Conservation (phyloP, 1,140 invertebrate species). For the Rhynchophorus ferrugineus region DNA sequence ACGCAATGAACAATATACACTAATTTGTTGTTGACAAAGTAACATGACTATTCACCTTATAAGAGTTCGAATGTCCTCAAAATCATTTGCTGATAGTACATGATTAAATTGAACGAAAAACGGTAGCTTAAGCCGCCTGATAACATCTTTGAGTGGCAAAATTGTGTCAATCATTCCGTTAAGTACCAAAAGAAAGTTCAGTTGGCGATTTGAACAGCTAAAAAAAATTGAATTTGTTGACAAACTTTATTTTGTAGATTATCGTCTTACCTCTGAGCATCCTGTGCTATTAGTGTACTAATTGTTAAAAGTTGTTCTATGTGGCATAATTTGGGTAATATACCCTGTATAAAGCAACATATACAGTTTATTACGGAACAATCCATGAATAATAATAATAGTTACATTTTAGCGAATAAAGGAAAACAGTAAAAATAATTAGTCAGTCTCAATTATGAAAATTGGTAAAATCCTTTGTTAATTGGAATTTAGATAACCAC, state of each 20-base stretch:
- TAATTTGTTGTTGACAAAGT: slow-evolving; percentile 47
- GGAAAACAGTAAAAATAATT: not conserved
- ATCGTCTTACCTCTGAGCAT: slow-evolving; percentile 44
- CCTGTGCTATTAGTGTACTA: slow-evolving; percentile 46
- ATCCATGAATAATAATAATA: not conserved
- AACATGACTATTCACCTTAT: slow-evolving; percentile 16
- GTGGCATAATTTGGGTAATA: slow-evolving; percentile 32
- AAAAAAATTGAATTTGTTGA: not conserved
- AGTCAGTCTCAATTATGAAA: too few species aligned
- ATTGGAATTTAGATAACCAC: too few species aligned
- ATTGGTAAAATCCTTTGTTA: too few species aligned
- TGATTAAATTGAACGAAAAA: slow-evolving; percentile 44
- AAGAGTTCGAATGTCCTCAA: slow-evolving; percentile 28
- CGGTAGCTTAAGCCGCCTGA: slow-evolving; percentile 50
- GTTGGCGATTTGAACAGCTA: slow-evolving; percentile 58
- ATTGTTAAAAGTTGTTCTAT: slow-evolving; percentile 49
- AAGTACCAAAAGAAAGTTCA: slow-evolving; percentile 70
- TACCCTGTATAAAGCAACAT: slow-evolving; percentile 20
- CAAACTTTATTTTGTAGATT: not conserved
- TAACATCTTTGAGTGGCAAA: slow-evolving; percentile 53
- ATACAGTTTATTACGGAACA: slow-evolving; percentile 6
- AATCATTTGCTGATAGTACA: slow-evolving; percentile 27
- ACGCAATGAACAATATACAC: not conserved
- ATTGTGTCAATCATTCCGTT: slow-evolving; percentile 71
- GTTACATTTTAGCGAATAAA: not conserved